phyloP scores from a whole-genome alignment of 1,140 invertebrate genomes.

The Heliconius congener region DNA sequence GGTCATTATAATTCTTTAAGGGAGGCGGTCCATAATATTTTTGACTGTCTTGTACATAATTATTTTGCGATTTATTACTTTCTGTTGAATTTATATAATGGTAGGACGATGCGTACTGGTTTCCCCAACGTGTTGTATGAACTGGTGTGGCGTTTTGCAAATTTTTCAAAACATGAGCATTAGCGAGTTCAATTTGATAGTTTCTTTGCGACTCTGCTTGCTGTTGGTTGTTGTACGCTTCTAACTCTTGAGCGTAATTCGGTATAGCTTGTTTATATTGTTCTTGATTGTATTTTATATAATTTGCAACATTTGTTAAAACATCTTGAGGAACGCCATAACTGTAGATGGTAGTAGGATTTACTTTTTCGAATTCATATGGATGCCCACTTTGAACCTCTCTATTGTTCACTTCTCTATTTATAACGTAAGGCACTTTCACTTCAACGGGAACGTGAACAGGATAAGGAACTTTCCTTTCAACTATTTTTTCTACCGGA shows the following conservation, averaged over 20 bases:
- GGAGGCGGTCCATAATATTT: slow-evolving; percentile 66
- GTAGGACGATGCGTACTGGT: slow-evolving; percentile 63
- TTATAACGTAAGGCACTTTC: slow-evolving; percentile 80
- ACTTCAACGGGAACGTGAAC: slow-evolving; percentile 81
- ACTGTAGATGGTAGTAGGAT: slow-evolving; percentile 41
- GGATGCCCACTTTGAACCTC: slow-evolving; percentile 49
- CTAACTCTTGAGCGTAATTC: slow-evolving; percentile 28
- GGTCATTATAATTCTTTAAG: slow-evolving; percentile 48
- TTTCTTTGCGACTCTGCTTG: slow-evolving; percentile 44
- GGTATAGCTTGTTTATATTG: slow-evolving; percentile 41
- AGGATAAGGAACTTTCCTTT: slow-evolving; percentile 80
- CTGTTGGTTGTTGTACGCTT: slow-evolving; percentile 31
- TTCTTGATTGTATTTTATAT: slow-evolving; percentile 45
- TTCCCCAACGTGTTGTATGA: slow-evolving; percentile 60
- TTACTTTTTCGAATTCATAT: slow-evolving; percentile 56
- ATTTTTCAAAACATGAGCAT: slow-evolving; percentile 49
- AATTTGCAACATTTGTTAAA: slow-evolving; percentile 44
- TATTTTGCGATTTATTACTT: slow-evolving; percentile 36
- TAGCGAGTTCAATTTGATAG: slow-evolving; percentile 46
- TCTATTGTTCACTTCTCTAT: slow-evolving; percentile 66
- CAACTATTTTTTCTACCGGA: slow-evolving; percentile 75
- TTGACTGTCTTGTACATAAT: slow-evolving; percentile 44
- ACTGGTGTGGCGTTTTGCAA: slow-evolving; percentile 44
- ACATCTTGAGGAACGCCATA: slow-evolving; percentile 39
- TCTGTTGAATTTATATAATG: slow-evolving; percentile 55